phyloP scores from a whole-genome alignment of 1,140 invertebrate species.

The Bombus consobrinus region DNA sequence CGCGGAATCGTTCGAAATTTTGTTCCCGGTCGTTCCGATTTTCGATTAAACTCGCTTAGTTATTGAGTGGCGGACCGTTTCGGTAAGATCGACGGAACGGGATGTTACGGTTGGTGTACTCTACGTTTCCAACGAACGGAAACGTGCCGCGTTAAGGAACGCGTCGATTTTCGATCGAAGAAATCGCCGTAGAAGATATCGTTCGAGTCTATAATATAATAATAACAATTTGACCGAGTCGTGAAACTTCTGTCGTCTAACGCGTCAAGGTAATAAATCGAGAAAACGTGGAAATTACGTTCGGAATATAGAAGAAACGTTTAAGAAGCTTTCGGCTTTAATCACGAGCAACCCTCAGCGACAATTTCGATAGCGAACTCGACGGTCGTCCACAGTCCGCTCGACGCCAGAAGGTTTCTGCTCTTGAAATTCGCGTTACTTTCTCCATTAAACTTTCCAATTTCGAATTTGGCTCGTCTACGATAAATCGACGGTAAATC shows the following conservation, averaged over 20 bases:
- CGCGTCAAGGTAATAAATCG: not conserved
- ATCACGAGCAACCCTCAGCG: not conserved
- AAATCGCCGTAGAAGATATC: not conserved
- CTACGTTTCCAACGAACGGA: not conserved
- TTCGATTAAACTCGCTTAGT: slow-evolving; percentile 46
- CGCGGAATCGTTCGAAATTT: not conserved
- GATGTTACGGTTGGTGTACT: no score
- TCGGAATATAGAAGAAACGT: no score
- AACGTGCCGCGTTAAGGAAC: not conserved
- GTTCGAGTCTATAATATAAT: not conserved
- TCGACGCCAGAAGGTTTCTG: no score
- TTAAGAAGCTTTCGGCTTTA: not conserved
- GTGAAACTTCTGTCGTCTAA: no score
- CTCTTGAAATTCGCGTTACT: not conserved
- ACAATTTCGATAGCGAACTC: not conserved
- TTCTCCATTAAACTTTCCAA: not conserved
- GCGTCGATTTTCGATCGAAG: slow-evolving; percentile 9
- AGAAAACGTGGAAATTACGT: not conserved
- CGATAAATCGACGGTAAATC: not conserved
- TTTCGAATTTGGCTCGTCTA: not conserved
- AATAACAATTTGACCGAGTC: not conserved
- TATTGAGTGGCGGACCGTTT: not conserved
- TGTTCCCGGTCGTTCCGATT: not conserved
- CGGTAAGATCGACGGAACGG: not conserved
- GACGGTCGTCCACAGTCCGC: no score